phyloP scores from a whole-genome alignment of 2,888 invertebrate species.

The Polymixis lichenea region DNA sequence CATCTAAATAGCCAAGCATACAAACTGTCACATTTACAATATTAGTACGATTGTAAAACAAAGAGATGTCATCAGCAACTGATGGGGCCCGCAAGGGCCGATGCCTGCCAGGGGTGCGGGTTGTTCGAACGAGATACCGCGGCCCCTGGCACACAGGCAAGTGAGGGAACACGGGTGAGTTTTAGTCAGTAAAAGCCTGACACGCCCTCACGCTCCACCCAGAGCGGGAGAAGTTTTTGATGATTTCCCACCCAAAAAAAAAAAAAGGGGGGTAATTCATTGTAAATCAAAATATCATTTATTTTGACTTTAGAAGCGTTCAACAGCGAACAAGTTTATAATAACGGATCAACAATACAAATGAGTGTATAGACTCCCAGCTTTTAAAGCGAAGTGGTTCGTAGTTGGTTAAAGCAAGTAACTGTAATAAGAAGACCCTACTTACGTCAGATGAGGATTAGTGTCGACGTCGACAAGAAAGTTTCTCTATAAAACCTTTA shows the following conservation, averaged over 20 bases:
- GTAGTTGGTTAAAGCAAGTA: background rate
- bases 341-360: background rate
- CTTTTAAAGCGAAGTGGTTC: background rate
- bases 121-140: too few relatives aligned
- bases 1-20: too few relatives aligned
- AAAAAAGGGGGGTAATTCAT: background rate
- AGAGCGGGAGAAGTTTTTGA: too few relatives aligned
- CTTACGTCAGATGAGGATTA: background rate
- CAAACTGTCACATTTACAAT: too few relatives aligned
- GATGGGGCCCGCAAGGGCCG: too few relatives aligned
- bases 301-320: background rate
- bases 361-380: background rate
- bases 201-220: too few relatives aligned
- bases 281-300: background rate
- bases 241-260: too few relatives aligned
- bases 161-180: too few relatives aligned
- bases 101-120: too few relatives aligned
- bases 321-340: background rate
- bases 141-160: too few relatives aligned
- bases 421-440: background rate
- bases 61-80: too few relatives aligned
- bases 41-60: background rate
- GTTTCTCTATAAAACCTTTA: constrained; percentile 10
- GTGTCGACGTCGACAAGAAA: constrained; percentile 10
- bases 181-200: too few relatives aligned